A percentile compares a stretch with the other conserved stretches of the same genome.
These are phyloP conservation scores for Melanotaenia maccullochi DNA, from an alignment of 2,797 vertebrate species.

Conservation along the genomic window DNA sequence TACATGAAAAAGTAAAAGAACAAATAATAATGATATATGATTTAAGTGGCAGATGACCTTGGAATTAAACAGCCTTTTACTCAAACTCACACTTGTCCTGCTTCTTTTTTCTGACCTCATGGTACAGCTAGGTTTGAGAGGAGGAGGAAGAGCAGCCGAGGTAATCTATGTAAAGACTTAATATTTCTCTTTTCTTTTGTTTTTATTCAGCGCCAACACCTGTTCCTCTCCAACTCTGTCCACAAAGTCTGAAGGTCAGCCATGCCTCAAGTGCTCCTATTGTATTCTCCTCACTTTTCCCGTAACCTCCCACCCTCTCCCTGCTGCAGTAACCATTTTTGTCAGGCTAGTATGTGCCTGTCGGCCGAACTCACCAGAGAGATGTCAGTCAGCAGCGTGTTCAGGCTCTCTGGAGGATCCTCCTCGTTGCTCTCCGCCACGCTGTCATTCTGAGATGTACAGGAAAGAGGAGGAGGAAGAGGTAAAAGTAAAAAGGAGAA, in stretches of 20 bases:
- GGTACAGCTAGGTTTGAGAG: not conserved
- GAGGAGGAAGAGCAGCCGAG: not conserved
- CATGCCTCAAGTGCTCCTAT: constrained; percentile 32
- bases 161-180: not conserved
- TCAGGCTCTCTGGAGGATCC: constrained; percentile 80
- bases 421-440: constrained; percentile 85
- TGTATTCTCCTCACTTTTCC: constrained; percentile 9
- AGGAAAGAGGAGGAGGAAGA: constrained; percentile 18
- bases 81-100: constrained; percentile 17
- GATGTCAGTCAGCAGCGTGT: constrained; percentile 89
- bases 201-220: constrained; percentile 24
- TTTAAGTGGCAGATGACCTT: constrained; percentile 23
- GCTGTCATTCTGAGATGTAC: constrained; percentile 85
- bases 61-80: constrained; percentile 2
- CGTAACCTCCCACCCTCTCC: constrained; percentile 18
- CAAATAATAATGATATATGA: constrained; percentile 47
- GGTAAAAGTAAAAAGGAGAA: constrained; percentile 2
- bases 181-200: not conserved
- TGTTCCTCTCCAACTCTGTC: constrained; percentile 3
- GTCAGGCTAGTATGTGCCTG: constrained; percentile 28
- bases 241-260: constrained; percentile 34
- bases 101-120: constrained; percentile 9
- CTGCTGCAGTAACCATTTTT: constrained; percentile 31
- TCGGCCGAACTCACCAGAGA: constrained; percentile 79
- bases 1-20: constrained; percentile 27